A percentile compares a stretch with the other conserved stretches of the same genome.
Evolutionary conservation across 2,888 invertebrate species (phyloP).

Genomic region (Seira ritae): DNA sequence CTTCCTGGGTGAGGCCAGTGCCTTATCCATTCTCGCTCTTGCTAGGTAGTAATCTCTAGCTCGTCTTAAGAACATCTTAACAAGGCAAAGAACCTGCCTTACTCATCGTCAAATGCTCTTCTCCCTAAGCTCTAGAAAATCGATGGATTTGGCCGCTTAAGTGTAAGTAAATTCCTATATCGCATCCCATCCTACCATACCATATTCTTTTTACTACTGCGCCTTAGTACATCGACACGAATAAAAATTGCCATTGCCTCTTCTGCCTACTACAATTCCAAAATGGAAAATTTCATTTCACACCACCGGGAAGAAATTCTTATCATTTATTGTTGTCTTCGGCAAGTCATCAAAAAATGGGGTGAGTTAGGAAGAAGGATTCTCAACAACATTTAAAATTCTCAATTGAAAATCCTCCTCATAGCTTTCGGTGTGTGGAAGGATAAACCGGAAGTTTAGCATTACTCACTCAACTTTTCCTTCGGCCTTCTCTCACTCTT

Average conservation of each 20-base stretch:
- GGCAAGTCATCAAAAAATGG: too few relatives aligned
- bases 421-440: not conserved
- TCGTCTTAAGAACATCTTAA: not conserved
- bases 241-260: not conserved
- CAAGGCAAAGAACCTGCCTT: not conserved
- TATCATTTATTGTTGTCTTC: not conserved
- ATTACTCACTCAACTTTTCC: not conserved
- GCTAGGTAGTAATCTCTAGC: not conserved
- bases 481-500: not conserved
- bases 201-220: not conserved
- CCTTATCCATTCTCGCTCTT: not conserved
- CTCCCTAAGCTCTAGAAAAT: not conserved
- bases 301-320: not conserved
- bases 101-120: not conserved
- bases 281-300: slow-evolving; percentile 4
- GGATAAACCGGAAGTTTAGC: slow-evolving; percentile 12
- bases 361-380: too few relatives aligned
- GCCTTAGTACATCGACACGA: not conserved
- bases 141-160: not conserved
- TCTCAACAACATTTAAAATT: too few relatives aligned
- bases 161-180: not conserved
- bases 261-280: not conserved
- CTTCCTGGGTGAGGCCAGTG: not conserved
- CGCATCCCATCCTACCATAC: not conserved
- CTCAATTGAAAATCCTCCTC: not conserved